Evolutionary conservation across 2,888 invertebrate genomes (phyloP), one percentile per base, ranked within the genome.

Genomic region (Flexamia atlantica): DNA sequence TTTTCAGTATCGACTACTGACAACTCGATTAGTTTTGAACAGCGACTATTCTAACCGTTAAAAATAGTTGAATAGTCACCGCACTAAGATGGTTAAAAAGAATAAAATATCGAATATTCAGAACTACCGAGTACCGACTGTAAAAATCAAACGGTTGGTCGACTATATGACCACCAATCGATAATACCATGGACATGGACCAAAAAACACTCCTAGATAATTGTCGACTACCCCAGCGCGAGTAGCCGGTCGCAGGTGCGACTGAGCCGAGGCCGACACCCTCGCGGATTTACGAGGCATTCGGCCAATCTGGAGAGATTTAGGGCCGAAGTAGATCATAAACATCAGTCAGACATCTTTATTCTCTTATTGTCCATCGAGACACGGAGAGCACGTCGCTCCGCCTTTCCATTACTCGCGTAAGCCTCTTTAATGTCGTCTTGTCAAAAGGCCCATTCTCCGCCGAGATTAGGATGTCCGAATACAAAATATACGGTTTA

Each of bases 291-390:
- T 76, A 76, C 50, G 76, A 42, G 28, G 28, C 20, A 50, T 36
- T 50, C 25, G 79, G 30, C 57, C 57, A 79, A 79, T 79, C 79
- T 79, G 50, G 57, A n/a, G 79, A 79, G 79, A 79, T 79, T 79
- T 79, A 79, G 79, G 36, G 57, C 79, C 57, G 17, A 57, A 28
- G 32, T 36, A 12, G 30, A 28, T 50, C 79, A 79, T 79, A 79
- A 79, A 79, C 28, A 30, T 79, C 57, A 20, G 36, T 28, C 79
- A 36, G 57, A 79, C 79, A 79, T 79, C 79, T 79, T 79, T 79
- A 79, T 79, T 79, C 57, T 10, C 57, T 28, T 50, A 76, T 76
- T 76, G 79, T 79, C 28, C 76, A 40, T 28, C 40, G 72, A 36
- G 28, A 72, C 40, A 36, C 40, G 28, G 76, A 32, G 20, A 23